Conservation (phyloP, 23 tunicate species). For the Halocynthia roretzi region DNA sequence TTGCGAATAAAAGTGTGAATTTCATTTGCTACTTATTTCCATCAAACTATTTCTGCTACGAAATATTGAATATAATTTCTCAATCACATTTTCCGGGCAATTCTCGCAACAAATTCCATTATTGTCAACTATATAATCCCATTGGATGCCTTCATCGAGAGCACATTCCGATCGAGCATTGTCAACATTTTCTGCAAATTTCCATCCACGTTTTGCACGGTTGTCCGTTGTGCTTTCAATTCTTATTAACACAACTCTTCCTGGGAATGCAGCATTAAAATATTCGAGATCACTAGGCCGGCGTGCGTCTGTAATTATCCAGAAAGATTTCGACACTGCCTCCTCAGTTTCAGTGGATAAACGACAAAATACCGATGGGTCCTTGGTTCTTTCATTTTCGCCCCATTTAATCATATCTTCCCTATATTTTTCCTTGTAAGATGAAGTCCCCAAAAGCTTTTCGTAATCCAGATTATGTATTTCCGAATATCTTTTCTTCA, state of each 20-base stretch:
- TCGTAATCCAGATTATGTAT: conserved; percentile 54
- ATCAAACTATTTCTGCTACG: no score
- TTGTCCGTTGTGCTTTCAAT: conserved; percentile 36
- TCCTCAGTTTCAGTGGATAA: conserved; percentile 15
- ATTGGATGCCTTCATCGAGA: conserved; percentile 47
- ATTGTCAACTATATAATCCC: conserved; percentile 58
- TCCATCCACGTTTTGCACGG: conserved; percentile 63
- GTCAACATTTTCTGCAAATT: conserved; percentile 70
- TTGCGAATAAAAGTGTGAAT: no score
- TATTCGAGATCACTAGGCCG: conserved; percentile 61
- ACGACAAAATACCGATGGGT: conserved; percentile 59
- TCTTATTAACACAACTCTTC: conserved; percentile 32
- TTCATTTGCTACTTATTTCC: no score
- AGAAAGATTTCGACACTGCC: background rate
- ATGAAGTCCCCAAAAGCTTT: conserved; percentile 31
- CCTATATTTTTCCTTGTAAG: conserved; percentile 76
- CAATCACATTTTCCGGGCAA: no score
- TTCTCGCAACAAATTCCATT: background rate
- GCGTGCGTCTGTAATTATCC: conserved; percentile 86
- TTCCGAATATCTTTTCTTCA: conserved; percentile 64
- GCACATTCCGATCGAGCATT: conserved; percentile 95
- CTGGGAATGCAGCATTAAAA: conserved; percentile 17
- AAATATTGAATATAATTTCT: no score
- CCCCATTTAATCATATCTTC: conserved; percentile 95
- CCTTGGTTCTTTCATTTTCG: conserved; percentile 42